Evolutionary conservation across 2,113 vertebrate genomes (phyloP).

Genomic region (Odobenus rosmarus): DNA sequence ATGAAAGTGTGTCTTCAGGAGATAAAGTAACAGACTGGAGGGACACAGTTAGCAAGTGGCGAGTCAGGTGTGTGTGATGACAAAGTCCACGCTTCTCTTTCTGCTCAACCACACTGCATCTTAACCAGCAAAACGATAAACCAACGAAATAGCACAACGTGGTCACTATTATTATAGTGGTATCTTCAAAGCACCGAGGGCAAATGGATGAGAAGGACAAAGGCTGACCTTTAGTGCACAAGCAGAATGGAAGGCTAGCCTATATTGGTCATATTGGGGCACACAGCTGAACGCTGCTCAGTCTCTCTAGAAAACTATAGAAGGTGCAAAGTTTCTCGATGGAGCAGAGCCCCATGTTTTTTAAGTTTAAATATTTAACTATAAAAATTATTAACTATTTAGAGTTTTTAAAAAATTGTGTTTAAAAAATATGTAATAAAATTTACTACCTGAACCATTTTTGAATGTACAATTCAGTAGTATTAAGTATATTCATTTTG

Average conservation of each 20-base stretch:
- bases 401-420: background rate
- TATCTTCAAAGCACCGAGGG: background rate
- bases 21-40: background rate
- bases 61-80: background rate
- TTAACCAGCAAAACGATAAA: background rate
- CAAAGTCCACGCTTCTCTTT: background rate
- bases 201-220: background rate
- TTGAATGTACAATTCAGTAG: background rate
- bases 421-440: background rate
- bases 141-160: background rate
- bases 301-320: background rate
- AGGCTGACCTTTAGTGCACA: background rate
- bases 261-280: background rate
- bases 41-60: background rate
- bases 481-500: background rate
- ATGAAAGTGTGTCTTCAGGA: background rate
- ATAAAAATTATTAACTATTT: background rate
- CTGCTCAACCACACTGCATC: background rate
- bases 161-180: background rate
- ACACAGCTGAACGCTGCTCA: background rate
- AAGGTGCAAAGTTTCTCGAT: background rate
- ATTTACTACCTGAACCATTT: background rate
- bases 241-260: background rate
- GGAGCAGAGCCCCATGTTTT: background rate
- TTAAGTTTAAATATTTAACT: background rate